Percentiles rank a stretch among this genome's conserved stretches.
Evolutionary conservation across 1,140 invertebrate genomes (phyloP).

Genomic region (Tetramorium alpestre): DNA sequence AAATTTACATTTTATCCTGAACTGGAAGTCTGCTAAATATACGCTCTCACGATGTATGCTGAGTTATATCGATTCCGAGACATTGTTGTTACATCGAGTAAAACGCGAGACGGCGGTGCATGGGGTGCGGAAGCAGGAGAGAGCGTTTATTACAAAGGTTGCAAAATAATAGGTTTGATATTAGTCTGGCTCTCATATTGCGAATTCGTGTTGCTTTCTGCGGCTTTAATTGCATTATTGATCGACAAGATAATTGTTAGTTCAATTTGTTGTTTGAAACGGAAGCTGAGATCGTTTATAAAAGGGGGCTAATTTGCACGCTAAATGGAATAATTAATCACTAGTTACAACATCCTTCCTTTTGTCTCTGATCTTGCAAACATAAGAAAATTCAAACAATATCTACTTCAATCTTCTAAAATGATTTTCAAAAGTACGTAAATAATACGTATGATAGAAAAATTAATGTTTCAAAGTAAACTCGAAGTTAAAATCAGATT

Average conservation of each 20-base stretch:
- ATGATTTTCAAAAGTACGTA: background rate
- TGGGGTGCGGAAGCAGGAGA: background rate
- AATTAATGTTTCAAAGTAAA: background rate
- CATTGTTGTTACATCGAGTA: constrained; percentile 35
- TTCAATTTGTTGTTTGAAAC: background rate
- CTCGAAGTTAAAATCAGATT: background rate
- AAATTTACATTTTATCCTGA: constrained; percentile 2
- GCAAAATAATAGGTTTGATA: constrained; percentile 11
- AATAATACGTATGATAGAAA: background rate
- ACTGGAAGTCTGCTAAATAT: constrained; percentile 12
- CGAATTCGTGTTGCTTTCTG: background rate
- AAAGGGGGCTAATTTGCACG: constrained; percentile 15
- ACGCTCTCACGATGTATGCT: background rate
- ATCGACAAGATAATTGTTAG: constrained; percentile 27
- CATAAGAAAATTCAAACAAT: background rate
- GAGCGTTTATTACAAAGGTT: constrained; percentile 27
- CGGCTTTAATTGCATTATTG: constrained; percentile 34
- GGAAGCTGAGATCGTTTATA: background rate
- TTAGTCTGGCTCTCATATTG: background rate
- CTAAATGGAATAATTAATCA: constrained; percentile 17
- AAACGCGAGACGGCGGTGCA: background rate
- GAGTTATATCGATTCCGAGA: constrained; percentile 44
- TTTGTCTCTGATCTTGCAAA: background rate
- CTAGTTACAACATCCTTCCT: background rate
- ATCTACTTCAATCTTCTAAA: background rate